These are phyloP conservation scores for Axea sp. DNA, from an alignment of 2,888 invertebrate species.

Conservation along the genomic window DNA sequence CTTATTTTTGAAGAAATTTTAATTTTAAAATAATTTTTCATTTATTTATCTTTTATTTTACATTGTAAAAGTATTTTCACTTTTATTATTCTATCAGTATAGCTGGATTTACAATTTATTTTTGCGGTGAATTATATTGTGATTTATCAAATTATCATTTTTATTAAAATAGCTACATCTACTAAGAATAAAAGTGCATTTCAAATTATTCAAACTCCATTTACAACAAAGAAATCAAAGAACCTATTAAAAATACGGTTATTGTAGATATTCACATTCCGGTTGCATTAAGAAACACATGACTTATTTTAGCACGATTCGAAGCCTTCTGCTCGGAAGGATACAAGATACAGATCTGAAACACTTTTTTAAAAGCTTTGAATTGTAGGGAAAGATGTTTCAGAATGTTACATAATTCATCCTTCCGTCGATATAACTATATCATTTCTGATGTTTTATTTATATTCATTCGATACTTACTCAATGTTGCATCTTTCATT, in stretches of 20 bases:
- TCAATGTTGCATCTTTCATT: neutral
- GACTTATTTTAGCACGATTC: neutral
- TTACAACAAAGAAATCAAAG: neutral
- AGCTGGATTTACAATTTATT: too few relatives aligned
- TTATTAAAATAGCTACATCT: too few relatives aligned
- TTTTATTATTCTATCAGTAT: too few relatives aligned
- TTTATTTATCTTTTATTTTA: too few relatives aligned
- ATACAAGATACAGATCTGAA: neutral
- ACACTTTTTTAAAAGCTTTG: neutral
- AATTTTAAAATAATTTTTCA: too few relatives aligned
- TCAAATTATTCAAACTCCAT: too few relatives aligned
- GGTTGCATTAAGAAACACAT: neutral
- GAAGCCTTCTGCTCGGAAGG: neutral
- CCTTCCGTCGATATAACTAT: neutral
- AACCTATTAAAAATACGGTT: neutral
- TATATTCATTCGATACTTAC: neutral
- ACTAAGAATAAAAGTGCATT: too few relatives aligned
- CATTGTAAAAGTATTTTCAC: too few relatives aligned
- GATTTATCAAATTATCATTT: too few relatives aligned
- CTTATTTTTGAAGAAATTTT: too few relatives aligned
- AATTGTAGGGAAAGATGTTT: neutral
- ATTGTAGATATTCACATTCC: neutral
- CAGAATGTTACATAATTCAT: constrained; percentile 1
- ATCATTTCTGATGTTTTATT: neutral
- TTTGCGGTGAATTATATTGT: too few relatives aligned